Evolutionary conservation across 2,888 invertebrate genomes (phyloP).

Genomic region (Lasioglossum lativentre): DNA sequence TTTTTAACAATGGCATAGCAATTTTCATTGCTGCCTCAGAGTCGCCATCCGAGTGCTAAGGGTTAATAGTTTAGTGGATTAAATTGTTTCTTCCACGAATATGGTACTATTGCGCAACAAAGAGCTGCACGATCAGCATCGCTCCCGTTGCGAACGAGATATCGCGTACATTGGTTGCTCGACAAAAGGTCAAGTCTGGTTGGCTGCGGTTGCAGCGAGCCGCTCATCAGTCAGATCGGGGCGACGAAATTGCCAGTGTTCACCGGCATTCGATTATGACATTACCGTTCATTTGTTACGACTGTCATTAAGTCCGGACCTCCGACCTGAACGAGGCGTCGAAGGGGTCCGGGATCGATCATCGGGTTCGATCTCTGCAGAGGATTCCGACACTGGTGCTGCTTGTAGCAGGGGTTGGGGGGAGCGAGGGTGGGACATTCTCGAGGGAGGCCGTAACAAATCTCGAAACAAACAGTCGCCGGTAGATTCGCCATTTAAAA

Average conservation of each 20-base stretch:
- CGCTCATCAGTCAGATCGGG: slow-evolving; percentile 52
- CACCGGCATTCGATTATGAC: slow-evolving; percentile 68
- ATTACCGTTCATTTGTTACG: slow-evolving; percentile 71
- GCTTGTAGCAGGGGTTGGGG: neutral
- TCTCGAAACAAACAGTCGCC: slow-evolving; percentile 76
- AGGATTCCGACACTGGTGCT: slow-evolving; percentile 15
- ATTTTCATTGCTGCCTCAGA: too few relatives aligned
- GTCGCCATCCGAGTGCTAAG: too few relatives aligned
- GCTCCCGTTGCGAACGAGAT: slow-evolving; percentile 10
- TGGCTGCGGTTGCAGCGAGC: neutral
- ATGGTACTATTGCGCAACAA: neutral
- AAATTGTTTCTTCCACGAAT: neutral
- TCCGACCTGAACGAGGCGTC: slow-evolving; percentile 65
- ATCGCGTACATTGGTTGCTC: slow-evolving; percentile 8
- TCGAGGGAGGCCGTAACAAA: slow-evolving; percentile 75
- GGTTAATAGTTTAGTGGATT: neutral
- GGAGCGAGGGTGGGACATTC: slow-evolving; percentile 19
- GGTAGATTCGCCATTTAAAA: slow-evolving; percentile 79
- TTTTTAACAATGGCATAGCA: too few relatives aligned
- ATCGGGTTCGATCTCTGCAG: slow-evolving; percentile 43
- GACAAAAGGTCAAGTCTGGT: slow-evolving; percentile 28
- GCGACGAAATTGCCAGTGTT: slow-evolving; percentile 63
- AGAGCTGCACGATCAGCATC: neutral
- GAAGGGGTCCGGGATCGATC: slow-evolving; percentile 63
- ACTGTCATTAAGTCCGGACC: slow-evolving; percentile 68